phyloP scores from a whole-genome alignment of 2,888 invertebrate species.

The Tetrapedia diversipes region DNA sequence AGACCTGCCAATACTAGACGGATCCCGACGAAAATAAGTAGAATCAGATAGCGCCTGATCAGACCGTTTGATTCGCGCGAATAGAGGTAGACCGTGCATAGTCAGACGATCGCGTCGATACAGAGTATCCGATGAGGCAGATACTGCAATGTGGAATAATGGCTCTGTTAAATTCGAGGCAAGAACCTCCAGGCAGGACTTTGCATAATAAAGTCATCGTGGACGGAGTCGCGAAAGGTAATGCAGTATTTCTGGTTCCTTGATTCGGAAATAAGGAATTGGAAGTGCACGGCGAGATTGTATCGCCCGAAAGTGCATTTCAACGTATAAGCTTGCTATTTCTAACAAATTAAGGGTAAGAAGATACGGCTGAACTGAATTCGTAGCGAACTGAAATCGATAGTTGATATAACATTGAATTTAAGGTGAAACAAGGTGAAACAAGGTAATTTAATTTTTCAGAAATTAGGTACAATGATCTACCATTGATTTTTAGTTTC shows the following conservation, averaged over 20 bases:
- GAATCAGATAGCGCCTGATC: neutral
- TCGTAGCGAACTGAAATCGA: too few species aligned
- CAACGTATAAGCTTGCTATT: neutral
- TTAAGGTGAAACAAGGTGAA: too few species aligned
- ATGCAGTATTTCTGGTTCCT: neutral
- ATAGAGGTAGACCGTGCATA: neutral
- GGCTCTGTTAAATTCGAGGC: neutral
- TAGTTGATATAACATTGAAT: too few species aligned
- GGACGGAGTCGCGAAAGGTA: neutral
- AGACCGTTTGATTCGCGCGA: neutral
- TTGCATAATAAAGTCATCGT: slow-evolving; percentile 8
- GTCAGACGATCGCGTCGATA: neutral
- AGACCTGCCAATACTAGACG: too few species aligned
- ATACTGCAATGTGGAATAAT: neutral
- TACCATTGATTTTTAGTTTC: too few species aligned
- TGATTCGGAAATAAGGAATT: neutral
- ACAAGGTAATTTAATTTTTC: neutral
- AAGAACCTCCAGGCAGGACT: neutral
- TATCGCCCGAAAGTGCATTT: too few species aligned
- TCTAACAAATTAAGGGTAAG: too few species aligned
- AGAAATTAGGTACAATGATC: neutral
- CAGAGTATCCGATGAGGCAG: neutral
- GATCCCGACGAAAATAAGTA: neutral
- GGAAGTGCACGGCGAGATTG: neutral
- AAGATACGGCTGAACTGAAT: too few species aligned